phyloP scores from a whole-genome alignment of 2,797 vertebrate species.

The Enteromius radiatus region DNA sequence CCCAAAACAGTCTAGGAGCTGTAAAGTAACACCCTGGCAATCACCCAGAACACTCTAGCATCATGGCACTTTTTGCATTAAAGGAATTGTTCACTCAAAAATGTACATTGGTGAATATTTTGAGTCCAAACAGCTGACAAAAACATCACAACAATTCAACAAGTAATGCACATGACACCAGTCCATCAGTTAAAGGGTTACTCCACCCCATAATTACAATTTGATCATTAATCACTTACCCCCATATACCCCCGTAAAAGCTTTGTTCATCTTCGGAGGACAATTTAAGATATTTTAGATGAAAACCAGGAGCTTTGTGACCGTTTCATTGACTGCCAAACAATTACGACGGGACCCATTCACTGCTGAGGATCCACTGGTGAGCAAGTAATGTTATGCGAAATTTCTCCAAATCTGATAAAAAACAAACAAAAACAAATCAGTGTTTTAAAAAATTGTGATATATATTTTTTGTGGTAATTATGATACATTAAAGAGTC shows the following conservation, averaged over 20 bases:
- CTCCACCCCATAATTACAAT: too few species aligned
- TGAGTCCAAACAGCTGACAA: neutral
- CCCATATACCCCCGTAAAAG: too few species aligned
- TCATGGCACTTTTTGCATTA: neutral
- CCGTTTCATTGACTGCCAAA: too few species aligned
- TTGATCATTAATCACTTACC: too few species aligned
- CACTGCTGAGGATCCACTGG: too few species aligned
- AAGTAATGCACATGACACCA: neutral
- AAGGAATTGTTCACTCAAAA: neutral
- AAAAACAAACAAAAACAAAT: neutral
- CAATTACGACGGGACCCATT: too few species aligned
- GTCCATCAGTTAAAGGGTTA: neutral
- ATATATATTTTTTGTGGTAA: neutral
- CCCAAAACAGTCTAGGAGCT: neutral
- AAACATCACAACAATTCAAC: neutral
- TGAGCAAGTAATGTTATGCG: neutral
- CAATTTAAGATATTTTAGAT: too few species aligned
- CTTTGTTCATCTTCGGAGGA: too few species aligned
- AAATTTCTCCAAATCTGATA: neutral
- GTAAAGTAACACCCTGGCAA: neutral
- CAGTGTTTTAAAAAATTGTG: neutral
- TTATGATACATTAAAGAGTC: neutral
- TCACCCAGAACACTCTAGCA: neutral
- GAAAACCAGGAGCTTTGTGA: too few species aligned
- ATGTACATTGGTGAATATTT: neutral